Base-by-base conservation (phyloP, 1,140 invertebrate genomes). In the Eciton burchellii region DNA sequence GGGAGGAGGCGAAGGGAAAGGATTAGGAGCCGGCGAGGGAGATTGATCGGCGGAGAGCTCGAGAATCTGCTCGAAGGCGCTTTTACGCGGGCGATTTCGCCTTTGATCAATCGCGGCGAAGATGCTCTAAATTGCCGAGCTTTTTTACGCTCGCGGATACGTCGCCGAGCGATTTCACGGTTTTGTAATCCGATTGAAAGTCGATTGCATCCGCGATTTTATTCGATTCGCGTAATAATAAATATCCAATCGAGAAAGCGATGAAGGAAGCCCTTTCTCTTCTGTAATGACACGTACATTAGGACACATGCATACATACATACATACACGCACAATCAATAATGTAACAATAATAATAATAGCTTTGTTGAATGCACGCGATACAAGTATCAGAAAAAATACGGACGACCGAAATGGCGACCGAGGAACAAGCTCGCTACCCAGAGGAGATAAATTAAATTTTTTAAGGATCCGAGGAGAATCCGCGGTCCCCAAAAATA, bases 181-280 rank as follows among this genome's bases (percentile, higher is more conserved):
- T 49, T 35, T 59, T 60, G 3, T 16, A 73, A 73, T 76, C 63
- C 59, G 59, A 76, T 76, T 65, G 59, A 76, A 74, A 52, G 26
- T 65, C 43, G n/a, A 76, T 59, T 14, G 11, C 16, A 59, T 59
- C 59, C 8, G 8, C 21, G 6, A 35, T 35, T 35, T 43, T 14
- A 26, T 1, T 21, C 45, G 43, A 63, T 49, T 76, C 49, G 9
- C 26, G 14, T 47, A 26, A 24, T 49, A 35, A 16, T 6, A 29
- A 43, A 59, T 41, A 16, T 49, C 2, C 3, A 70, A 6, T 35
- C n/a, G 6, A n/a, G 19, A 21, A 12, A 29, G 16, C 47, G 29
- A 35, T 54, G 21, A 65, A 47, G 19, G 43, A 14, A 11, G 24
- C 24, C 24, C 16, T 0, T 1, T 62, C 3, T 47, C 35, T 35